Evolutionary conservation across 2,888 invertebrate species (phyloP), one percentile per base, ranked within the genome.

Genomic region (Pediacus dermestoides): DNA sequence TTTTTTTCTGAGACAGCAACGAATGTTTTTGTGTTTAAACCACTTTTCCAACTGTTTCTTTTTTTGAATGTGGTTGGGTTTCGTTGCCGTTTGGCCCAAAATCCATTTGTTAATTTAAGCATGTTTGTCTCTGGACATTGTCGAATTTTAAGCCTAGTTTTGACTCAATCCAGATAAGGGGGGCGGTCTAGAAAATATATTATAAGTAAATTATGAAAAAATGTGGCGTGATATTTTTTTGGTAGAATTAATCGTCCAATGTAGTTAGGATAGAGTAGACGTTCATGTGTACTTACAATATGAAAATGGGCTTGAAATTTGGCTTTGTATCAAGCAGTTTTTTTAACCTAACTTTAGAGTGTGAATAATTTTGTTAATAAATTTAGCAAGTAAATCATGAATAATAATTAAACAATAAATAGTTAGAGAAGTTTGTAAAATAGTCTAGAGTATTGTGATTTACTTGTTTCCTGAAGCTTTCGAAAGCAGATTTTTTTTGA

Each of bases 391-490:
- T 52, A 41, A 48, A 44, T 48, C 48, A 48, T 44, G 16, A 44
- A 46, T n/a, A n/a, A n/a, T n/a, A n/a, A n/a, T n/a, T n/a, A n/a
- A n/a, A n/a, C n/a, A n/a, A n/a, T n/a, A n/a, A n/a, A n/a, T n/a
- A n/a, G n/a, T n/a, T n/a, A n/a, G n/a, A n/a, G n/a, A n/a, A n/a
- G n/a, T 46, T 39, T 52, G 51, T 53, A 50, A 43, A 37, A 48
- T 48, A 50, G 31, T 35, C 15, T 39, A 25, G 23, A 39, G n/a
- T 44, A 49, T 48, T 46, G 45, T 53, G 53, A 49, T 53, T 49
- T 50, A 42, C 44, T 44, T 42, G n/a, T 23, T 23, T 23, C 18
- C 18, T 6, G 4, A 4, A 18, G 18, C 18, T 18, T 18, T 4
- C 4, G 8, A 23, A 23, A 10, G 8, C 18, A 4, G 18, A 7